These are phyloP conservation scores for Lytechinus variegatus DNA, from an alignment of 35 echinoderm and acorn worm species.

Conservation along the genomic window DNA sequence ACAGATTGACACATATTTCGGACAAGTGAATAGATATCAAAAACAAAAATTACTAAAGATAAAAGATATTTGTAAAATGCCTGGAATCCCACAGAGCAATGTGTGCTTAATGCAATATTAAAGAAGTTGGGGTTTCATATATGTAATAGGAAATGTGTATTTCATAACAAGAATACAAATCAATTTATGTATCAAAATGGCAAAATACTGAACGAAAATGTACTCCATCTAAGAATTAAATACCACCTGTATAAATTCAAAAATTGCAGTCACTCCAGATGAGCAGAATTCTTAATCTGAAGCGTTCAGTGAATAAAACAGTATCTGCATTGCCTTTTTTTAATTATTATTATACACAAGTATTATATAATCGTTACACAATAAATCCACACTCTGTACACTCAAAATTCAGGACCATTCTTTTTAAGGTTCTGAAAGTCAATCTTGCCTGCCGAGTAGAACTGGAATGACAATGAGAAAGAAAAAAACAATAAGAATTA, in stretches of 20 bases:
- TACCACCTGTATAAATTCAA: not conserved
- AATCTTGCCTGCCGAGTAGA: slow-evolving; percentile 54
- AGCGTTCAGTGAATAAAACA: not conserved
- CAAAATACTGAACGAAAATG: not conserved
- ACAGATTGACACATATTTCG: too few relatives aligned
- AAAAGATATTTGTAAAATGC: not conserved
- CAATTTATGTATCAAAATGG: not conserved
- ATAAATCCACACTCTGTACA: slow-evolving; percentile 48
- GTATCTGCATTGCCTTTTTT: not conserved
- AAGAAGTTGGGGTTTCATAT: not conserved
- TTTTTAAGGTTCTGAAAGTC: slow-evolving; percentile 54
- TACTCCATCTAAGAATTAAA: not conserved
- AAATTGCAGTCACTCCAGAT: not conserved
- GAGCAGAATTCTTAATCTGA: not conserved
- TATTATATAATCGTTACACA: not conserved
- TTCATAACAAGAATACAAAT: not conserved
- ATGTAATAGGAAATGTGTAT: not conserved
- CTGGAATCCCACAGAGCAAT: not conserved
- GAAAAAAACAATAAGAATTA: not conserved
- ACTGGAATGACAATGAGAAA: slow-evolving; percentile 50
- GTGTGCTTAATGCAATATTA: not conserved
- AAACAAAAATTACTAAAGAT: too few relatives aligned
- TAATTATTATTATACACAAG: not conserved
- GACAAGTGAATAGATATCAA: too few relatives aligned
- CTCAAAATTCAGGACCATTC: slow-evolving; percentile 46